phyloP scores from a whole-genome alignment of 2,888 invertebrate species.

The Fabriciana adippe region DNA sequence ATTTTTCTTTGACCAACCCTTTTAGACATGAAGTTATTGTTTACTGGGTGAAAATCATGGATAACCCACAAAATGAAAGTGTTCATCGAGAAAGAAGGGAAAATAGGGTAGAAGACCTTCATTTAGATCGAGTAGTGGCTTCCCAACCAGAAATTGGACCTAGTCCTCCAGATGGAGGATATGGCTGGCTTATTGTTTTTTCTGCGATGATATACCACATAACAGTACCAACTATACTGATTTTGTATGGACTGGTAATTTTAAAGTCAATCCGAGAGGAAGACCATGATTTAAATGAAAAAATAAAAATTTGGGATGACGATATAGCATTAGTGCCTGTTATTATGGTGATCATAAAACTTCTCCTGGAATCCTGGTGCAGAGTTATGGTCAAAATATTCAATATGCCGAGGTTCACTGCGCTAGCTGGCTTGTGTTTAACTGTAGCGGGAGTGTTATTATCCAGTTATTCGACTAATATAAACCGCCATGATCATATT shows the following conservation, averaged over 20 bases:
- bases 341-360: conserved; percentile 81
- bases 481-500: conserved; percentile 70
- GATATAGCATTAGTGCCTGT: conserved; percentile 83
- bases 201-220: conserved; percentile 83
- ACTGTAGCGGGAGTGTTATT: conserved; percentile 82
- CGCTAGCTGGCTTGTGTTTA: conserved; percentile 80
- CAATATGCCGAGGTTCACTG: conserved; percentile 83
- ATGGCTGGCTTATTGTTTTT: conserved; percentile 85
- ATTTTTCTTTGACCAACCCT: conserved; percentile 61
- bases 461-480: conserved; percentile 75
- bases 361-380: conserved; percentile 83
- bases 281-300: conserved; percentile 65
- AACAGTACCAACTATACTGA: conserved; percentile 80
- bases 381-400: conserved; percentile 79
- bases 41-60: conserved; percentile 53
- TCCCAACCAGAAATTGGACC: conserved; percentile 86
- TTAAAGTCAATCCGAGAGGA: conserved; percentile 76
- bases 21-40: conserved; percentile 67
- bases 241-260: conserved; percentile 80
- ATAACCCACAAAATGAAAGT: conserved; percentile 50
- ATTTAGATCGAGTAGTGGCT: conserved; percentile 83
- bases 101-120: conserved; percentile 62
- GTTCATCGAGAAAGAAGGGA: conserved; percentile 49
- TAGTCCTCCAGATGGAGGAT: conserved; percentile 85
- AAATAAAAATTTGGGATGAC: conserved; percentile 80